Evolutionary conservation across 2,113 vertebrate species (phyloP), one percentile per base, ranked within the genome.

Genomic region (Gnathonemus echidnorhynchus): DNA sequence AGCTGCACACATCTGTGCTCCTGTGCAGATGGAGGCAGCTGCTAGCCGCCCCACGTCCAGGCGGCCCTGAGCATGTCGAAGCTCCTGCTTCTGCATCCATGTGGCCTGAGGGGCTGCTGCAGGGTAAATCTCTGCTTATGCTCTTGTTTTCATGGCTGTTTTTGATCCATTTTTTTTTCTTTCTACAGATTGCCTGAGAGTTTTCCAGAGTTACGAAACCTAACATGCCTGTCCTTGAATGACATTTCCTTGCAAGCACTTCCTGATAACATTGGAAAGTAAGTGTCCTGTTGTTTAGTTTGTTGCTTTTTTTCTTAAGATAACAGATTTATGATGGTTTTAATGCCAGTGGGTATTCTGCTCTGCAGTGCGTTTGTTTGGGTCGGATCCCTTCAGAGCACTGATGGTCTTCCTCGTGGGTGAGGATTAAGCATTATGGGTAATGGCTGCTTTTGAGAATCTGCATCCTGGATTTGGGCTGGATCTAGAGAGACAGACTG

Each of bases 181-280:
- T 86, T 92, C 90, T 93, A n/a, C 90, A 99, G 98, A 95, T 97
- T 99, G 94, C 98, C 98, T 0, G 97, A 98, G 94, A 99, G 96
- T 93, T 99, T 99, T 94, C 96, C 97, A 56, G 98, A 99, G 92
- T 95, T 99, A 89, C 96, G 96, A 93, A 99, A 97, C 93, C 95
- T 99, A 93, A 98, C 97, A 0, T 98, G 97, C 96, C 98, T 99
- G 94, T 99, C 98, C 93, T 97, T 98, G 94, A 99, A 99, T 94
- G 98, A 99, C 95, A 98, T 99, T 96, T 99, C 98, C 62, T 94
- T 99, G 92, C 98, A 99, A 93, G 95, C 93, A 91, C 97, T 99
- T 95, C 98, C 98, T 93, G 98, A 98, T 86, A 98, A 99, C 95
- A 98, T 99, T 94, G 98, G 98, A 94, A 99, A 99, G 98, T 99